Evolutionary conservation across 1,140 invertebrate genomes (phyloP).

Genomic region (Diuraphis noxia): DNA sequence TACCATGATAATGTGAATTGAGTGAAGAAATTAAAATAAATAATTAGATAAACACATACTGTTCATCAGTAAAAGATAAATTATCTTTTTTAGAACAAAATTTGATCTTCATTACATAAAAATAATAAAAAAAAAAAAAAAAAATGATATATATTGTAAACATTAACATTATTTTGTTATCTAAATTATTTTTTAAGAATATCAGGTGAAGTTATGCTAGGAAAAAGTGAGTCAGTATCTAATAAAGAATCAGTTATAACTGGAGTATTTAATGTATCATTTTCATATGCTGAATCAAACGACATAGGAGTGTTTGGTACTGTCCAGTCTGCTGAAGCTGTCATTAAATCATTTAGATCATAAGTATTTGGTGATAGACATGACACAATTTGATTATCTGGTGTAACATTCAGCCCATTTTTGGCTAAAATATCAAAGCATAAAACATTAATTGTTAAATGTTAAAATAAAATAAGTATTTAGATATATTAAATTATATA

Average conservation of each 20-base stretch:
- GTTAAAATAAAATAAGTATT: background rate
- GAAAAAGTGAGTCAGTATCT: constrained; percentile 18
- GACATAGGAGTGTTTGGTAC: constrained; percentile 34
- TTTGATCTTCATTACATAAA: background rate
- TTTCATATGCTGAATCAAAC: constrained; percentile 3
- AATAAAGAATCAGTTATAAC: constrained; percentile 40
- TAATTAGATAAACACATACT: background rate
- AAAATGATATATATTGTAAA: background rate
- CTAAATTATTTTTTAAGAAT: background rate
- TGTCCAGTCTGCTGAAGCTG: constrained; percentile 40
- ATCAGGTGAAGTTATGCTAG: background rate
- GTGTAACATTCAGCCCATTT: constrained; percentile 44
- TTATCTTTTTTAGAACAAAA: background rate
- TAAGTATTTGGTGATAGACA: constrained; percentile 47
- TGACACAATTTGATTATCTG: constrained; percentile 47
- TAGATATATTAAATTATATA: background rate
- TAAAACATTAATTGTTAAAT: background rate
- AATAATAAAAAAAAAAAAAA: background rate
- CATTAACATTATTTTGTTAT: background rate
- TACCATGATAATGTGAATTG: background rate
- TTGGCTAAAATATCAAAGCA: constrained; percentile 24
- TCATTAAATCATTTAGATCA: constrained; percentile 48
- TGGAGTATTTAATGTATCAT: constrained; percentile 28
- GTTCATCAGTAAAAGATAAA: background rate
- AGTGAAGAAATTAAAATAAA: background rate